Percentiles rank a stretch among this genome's conserved stretches.
Evolutionary conservation across 2,113 vertebrate species (phyloP).

Genomic region (Pongo pygmaeus): DNA sequence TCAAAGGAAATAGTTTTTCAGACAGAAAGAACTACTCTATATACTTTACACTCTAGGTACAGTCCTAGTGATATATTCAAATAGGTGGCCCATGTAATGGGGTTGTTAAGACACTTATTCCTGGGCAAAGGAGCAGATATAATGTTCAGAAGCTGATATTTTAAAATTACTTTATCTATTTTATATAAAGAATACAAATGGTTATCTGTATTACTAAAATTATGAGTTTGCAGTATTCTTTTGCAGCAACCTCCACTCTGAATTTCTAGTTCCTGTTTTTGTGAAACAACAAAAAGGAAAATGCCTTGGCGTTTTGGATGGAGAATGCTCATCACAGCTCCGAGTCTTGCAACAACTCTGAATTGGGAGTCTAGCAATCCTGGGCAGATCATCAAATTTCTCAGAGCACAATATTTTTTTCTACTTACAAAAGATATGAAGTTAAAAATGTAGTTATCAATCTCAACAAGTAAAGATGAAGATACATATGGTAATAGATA

Average conservation of each 20-base stretch:
- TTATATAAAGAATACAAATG: background rate
- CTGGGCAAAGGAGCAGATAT: background rate
- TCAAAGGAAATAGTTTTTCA: background rate
- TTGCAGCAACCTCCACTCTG: background rate
- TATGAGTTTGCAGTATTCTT: background rate
- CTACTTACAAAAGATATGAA: background rate
- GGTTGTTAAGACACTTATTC: background rate
- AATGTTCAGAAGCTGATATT: background rate
- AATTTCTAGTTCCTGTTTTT: background rate
- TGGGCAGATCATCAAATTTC: background rate
- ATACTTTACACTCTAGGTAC: background rate
- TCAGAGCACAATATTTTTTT: background rate
- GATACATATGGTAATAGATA: background rate
- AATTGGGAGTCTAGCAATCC: background rate
- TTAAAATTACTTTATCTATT: background rate
- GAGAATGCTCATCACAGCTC: background rate
- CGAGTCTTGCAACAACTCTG: background rate
- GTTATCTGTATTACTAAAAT: background rate
- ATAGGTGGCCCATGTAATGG: background rate
- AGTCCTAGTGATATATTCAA: background rate
- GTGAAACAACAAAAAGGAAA: background rate
- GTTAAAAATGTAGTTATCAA: background rate
- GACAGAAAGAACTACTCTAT: background rate
- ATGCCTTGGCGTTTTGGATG: background rate
- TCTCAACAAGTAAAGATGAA: background rate